Base-by-base conservation (phyloP, 2,113 vertebrate genomes). In the Paratilapia polleni region DNA sequence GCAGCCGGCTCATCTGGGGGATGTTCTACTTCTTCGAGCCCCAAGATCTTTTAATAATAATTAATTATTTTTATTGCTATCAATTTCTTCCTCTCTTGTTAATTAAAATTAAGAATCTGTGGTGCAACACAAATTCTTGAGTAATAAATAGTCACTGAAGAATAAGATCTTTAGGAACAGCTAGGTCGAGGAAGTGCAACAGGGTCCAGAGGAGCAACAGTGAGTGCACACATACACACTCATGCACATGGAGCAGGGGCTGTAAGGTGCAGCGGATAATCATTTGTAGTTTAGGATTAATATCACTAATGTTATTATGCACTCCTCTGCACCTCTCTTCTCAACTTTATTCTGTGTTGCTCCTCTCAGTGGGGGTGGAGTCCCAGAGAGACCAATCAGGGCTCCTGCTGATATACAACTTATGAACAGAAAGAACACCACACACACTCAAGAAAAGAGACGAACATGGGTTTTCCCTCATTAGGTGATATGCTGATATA, bases 301-400 rank as follows among this genome's bases (percentile, higher is more conserved):
- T 87, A 76, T 77, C 82, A 87, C 68, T 54, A 73, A 73, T 73
- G 78, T 63, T 52, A 88, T 63, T 57, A 34, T 61, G 70, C 22
- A 76, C 78, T 59, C 28, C 47, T 24, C 78, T 86, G 70, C 83
- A 84, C 66, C 62, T 87, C 85, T 84, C 26, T 76, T 59, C 76
- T 81, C 79, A 43, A 87, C 76, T 77, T 87, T 82, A 14, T 58
- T 87, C 61, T 74, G 54, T 77, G 15, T 28, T 86, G 56, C 54
- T 89, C 59, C 73, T 54, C 78, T 81, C 82, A 56, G 68, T 89
- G 87, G 82, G 85, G 87, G 89, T 82, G 86, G 84, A 87, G 89
- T 94, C 92, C 93, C 93, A 92, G 75, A 86, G 93, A 93, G 93
- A 94, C 93, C 92, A 94, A 95, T 95, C 92, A 94, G 80, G 82